Base-by-base conservation (phyloP, 2,797 vertebrate genomes). In the Gymnothorax reevesii region DNA sequence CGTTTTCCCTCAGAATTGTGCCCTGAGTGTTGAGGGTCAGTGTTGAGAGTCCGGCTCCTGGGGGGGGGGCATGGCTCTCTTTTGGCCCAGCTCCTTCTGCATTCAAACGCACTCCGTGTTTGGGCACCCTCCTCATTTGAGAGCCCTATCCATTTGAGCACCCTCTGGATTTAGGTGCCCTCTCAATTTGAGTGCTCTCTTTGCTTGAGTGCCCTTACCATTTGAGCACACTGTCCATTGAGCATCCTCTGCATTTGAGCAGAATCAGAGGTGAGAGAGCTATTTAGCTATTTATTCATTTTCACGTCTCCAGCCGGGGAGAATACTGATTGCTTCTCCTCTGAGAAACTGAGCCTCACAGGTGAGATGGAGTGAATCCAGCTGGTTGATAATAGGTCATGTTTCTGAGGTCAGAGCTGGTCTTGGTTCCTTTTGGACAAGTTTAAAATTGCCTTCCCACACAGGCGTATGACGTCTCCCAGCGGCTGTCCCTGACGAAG, bases 321-420 rank as follows among this genome's bases (percentile, higher is more conserved):
- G 71, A 79, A 84, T 55, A 84, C 66, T 75, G 84, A 88, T 86
- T 82, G 84, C 82, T 75, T 12, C 54, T 87, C 27, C 85, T 87
- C 66, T 54, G 71, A 83, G 88, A 87, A 83, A 20, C 80, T 75
- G 83, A 60, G 84, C 83, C 33, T 57, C 83, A 84, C 17, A 85
- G 85, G 33, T 25, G 25, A 13, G 57, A 25, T n/a, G 55, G 33
- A n/a, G 17, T 3, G 54, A n/a, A 66, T 66, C 62, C 22, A 12
- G n/a, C 22, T 6, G 52, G 57, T 69, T 71, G 52, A 71, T 85
- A 87, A 85, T 86, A 66, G 84, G 87, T 59, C 59, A 4, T 42
- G 82, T 86, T 90, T 83, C 33, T 86, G 71, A 86, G 86, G 83
- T 49, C 42, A 79, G 42, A 52, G 22, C 42, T 15, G 7, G 73